These are phyloP conservation scores for Rhinolophus sinicus DNA, from an alignment of 2,113 vertebrate genomes.

Conservation along the genomic window DNA sequence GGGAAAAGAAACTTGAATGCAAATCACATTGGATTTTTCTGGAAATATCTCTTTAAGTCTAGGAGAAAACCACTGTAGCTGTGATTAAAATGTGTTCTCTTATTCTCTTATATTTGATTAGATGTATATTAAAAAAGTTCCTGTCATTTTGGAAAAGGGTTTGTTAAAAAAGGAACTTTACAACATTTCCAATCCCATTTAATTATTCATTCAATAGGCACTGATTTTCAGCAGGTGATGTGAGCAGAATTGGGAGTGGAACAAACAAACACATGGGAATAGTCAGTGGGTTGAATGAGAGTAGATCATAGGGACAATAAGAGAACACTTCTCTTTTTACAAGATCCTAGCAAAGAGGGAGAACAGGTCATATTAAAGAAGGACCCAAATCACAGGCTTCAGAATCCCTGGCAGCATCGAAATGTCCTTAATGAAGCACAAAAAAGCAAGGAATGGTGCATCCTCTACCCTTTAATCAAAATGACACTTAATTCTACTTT, in stretches of 20 bases:
- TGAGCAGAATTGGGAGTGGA: neutral
- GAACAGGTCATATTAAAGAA: neutral
- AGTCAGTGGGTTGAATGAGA: neutral
- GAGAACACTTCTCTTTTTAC: neutral
- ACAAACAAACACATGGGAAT: neutral
- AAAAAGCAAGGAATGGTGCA: neutral
- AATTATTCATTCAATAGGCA: neutral
- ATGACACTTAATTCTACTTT: neutral
- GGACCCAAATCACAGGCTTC: neutral
- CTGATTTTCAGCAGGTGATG: neutral
- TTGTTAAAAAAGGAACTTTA: constrained; percentile 27
- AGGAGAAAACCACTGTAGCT: constrained; percentile 27
- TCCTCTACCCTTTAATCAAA: neutral
- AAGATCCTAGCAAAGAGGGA: neutral
- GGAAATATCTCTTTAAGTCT: constrained; percentile 71
- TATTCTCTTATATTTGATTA: constrained; percentile 64
- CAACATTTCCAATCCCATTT: neutral
- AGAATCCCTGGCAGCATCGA: neutral
- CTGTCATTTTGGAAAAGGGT: constrained; percentile 33
- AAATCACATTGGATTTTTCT: constrained; percentile 74
- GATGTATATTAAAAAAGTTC: neutral
- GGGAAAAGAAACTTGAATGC: constrained; percentile 76
- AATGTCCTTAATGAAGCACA: neutral
- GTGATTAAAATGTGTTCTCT: constrained; percentile 64
- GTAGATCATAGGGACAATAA: neutral